Base-by-base conservation (phyloP, 2,888 invertebrate species). In the Anthophora plumipes region DNA sequence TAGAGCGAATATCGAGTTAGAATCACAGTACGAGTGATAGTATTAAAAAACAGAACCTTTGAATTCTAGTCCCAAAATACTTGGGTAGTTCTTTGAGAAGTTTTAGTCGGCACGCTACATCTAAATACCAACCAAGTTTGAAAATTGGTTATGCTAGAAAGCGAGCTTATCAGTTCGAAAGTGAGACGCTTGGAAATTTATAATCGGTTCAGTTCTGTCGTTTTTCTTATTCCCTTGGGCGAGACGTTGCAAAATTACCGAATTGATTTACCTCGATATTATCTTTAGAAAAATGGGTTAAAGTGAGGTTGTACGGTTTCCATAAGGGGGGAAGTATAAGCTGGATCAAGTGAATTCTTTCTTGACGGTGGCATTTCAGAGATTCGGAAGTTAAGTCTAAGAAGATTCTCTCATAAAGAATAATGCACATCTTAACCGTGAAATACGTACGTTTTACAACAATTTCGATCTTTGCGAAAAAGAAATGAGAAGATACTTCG, bases 291-390 rank as follows among this genome's bases (percentile, higher is more conserved):
- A 66, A 66, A 39, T 54, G 17, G 66, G 52, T 66, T 66, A 66
- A 66, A 54, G 39, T 11, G 52, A 52, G 7, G 7, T 66, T 54
- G 52, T 52, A 52, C 17, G 52, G 52, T 54, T 66, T 52, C 39
- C n/a, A n/a, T n/a, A n/a, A n/a, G 11, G 25, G 50, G 14, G 46
- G n/a, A 11, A 31, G 8, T 12, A 3, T 63, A 31, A 63, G 63
- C 46, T 66, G 66, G 39, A 66, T 52, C 25, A 50, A 66, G 39
- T 31, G 7, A 63, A 63, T 66, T 66, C 66, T 22, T 66, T 41
- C 39, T 8, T 52, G 12, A 7, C 39, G 17, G 20, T 17, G 17
- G 12, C 39, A 0, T 41, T 66, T 46, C 66, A 52, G 52, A 39
- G 64, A 48, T 48, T 63, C 31, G 8, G 46, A 31, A 31, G 4